Evolutionary conservation across 2,888 invertebrate genomes (phyloP), one percentile per base, ranked within the genome.

Genomic region (Drosophila pseudotakahashii): DNA sequence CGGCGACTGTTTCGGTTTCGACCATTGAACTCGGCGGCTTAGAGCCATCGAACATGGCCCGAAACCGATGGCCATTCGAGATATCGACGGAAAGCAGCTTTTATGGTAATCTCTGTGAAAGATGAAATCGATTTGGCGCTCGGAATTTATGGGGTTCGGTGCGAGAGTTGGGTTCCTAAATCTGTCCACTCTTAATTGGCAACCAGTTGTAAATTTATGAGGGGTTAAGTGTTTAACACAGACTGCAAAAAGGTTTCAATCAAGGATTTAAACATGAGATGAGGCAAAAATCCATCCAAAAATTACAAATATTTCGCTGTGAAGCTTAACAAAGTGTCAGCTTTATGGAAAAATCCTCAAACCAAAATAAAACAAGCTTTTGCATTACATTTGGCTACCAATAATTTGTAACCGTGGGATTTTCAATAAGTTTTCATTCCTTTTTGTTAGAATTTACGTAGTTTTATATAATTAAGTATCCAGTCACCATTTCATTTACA

Each of bases 11-110:
- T 42, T 37, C 75, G 60, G 44, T 44, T 63, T 54, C 64, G 54
- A 44, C 48, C 73, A 63, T 62, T 72, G 73, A 70, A 72, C 70
- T 62, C 37, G 26, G 36, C 32, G 64, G 44, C 66, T 45, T 23
- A 53, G 30, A 48, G 34, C 41, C 47, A 16, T 37, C 50, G 63
- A 51, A 54, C 37, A 36, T 16, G 64, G 32, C 37, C 37, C 69
- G 13, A 39, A 47, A 41, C 16, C 55, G 45, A 66, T 66, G 66
- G 13, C 32, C 37, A 10, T 23, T 37, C 32, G 32, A 52, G 67
- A 45, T 67, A 53, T 64, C 53, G 54, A 45, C 37, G 64, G 55
- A 55, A 55, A 66, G n/a, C 37, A 26, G 45, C 55, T 66, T 55
- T 68, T 47, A 39, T 54, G 54, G 68, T 66, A 45, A 47, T 68